Evolutionary conservation across 1,140 invertebrate species (phyloP).

Genomic region (Papilio glaucus): DNA sequence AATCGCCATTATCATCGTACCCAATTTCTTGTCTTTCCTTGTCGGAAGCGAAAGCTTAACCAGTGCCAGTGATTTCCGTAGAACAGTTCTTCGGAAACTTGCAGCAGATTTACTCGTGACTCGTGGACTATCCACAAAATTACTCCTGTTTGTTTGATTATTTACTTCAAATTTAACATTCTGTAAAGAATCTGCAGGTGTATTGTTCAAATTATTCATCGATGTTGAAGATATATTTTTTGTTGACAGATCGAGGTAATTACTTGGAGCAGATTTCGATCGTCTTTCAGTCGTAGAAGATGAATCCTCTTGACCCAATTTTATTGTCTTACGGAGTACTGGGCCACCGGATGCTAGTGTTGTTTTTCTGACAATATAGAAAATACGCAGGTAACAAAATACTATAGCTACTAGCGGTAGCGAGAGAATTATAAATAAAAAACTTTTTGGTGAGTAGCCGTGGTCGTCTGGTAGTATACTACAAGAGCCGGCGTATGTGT

Average conservation of each 20-base stretch:
- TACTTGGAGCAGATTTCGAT: neutral
- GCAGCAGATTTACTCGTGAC: slow-evolving; percentile 41
- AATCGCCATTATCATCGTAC: slow-evolving; percentile 94
- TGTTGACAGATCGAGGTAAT: slow-evolving; percentile 8
- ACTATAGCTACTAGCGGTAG: slow-evolving; percentile 90
- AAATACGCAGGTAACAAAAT: slow-evolving; percentile 91
- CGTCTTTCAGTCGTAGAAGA: slow-evolving; percentile 40
- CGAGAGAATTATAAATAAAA: slow-evolving; percentile 90
- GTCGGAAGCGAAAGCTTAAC: slow-evolving; percentile 85
- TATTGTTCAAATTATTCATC: slow-evolving; percentile 25
- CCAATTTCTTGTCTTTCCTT: slow-evolving; percentile 89
- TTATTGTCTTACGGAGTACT: slow-evolving; percentile 48
- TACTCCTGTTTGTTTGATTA: slow-evolving; percentile 39
- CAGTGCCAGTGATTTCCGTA: slow-evolving; percentile 59
- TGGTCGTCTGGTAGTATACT: slow-evolving; percentile 88
- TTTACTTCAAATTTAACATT: slow-evolving; percentile 29
- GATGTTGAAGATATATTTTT: neutral
- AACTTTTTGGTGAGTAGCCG: slow-evolving; percentile 88
- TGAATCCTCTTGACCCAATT: slow-evolving; percentile 44
- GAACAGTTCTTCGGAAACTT: slow-evolving; percentile 53
- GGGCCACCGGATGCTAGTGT: slow-evolving; percentile 83
- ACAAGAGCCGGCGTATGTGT: slow-evolving; percentile 89
- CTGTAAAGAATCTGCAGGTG: slow-evolving; percentile 15
- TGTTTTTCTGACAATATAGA: slow-evolving; percentile 90
- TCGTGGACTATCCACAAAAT: slow-evolving; percentile 32